These are phyloP conservation scores for Drymodes brunneopygia DNA, from an alignment of 2,113 vertebrate genomes.

Conservation along the genomic window DNA sequence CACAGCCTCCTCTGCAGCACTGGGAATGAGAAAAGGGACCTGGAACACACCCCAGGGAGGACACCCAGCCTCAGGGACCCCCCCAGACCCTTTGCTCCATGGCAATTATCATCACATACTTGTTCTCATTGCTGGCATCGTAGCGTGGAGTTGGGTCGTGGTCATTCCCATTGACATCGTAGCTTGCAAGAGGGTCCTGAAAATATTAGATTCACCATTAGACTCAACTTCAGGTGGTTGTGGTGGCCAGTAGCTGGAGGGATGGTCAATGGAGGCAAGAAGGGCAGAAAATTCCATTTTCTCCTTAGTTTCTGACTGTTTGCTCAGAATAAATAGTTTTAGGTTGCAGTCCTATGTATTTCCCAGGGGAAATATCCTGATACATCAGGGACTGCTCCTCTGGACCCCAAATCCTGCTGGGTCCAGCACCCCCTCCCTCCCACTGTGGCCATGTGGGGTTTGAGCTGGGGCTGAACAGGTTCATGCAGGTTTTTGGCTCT, in stretches of 20 bases:
- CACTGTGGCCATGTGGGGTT: fast-evolving
- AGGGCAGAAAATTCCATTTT: neutral
- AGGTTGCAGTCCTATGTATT: neutral
- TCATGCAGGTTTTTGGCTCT: neutral
- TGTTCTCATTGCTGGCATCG: constrained; percentile 87
- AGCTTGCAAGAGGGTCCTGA: constrained; percentile 90
- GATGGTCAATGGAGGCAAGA: neutral
- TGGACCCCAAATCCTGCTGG: neutral
- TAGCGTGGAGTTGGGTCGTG: constrained; percentile 88
- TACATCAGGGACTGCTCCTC: neutral
- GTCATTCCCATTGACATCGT: constrained; percentile 90
- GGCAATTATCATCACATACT: constrained; percentile 63
- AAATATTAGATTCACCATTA: neutral
- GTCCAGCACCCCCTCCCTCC: fast-evolving
- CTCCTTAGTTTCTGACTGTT: neutral
- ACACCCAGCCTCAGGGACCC: neutral
- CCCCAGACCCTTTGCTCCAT: fast-evolving
- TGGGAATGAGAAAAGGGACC: neutral
- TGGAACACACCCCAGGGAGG: neutral
- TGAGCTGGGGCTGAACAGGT: neutral
- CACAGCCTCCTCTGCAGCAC: neutral
- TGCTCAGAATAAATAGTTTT: neutral
- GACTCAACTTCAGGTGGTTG: neutral
- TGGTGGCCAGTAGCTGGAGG: neutral
- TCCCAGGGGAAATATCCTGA: neutral